Evolutionary conservation across 2,797 vertebrate species (phyloP), one percentile per base, ranked within the genome.

Genomic region (Diceros bicornis): DNA sequence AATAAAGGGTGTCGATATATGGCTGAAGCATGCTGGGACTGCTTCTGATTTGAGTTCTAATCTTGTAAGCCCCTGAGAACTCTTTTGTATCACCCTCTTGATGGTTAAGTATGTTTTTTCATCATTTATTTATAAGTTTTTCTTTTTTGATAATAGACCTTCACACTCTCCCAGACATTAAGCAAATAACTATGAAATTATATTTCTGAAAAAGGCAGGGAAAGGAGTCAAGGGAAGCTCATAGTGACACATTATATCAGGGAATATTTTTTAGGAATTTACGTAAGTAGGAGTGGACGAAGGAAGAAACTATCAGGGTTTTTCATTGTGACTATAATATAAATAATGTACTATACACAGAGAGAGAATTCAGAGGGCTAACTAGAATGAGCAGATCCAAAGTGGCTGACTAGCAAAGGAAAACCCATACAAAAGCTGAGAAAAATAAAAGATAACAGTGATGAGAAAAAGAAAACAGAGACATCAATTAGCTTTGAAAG

Each of bases 401-500:
- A 93, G 55, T 50, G 37, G 69, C 20, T 52, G 47, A 89, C 34
- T 55, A 57, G 77, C 50, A 83, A 41, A 72, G 34, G 72, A 94
- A 91, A 97, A 25, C 4, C 21, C 27, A 96, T 32, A 61, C 1
- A 83, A 81, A 88, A 66, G 4, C 41, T 50, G 34, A 91, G 62
- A 85, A 85, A 95, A 93, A 47, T n/a, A 57, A 69, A 41, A 66
- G 32, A 41, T 12, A 91, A 55, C 23, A 72, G 13, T 44, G 32
- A 79, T n/a, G 52, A 59, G 23, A 64, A 87, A 89, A 84, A 52
- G 52, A 79, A 64, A 92, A 91, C 17, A 64, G 37, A 44, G 66
- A 85, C 29, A 74, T 62, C 7, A 20, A 62, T 85, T 66, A 81
- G 78, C 34, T 93, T 86, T 96, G 59, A 90, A 90, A 92, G 50